Base-by-base conservation (phyloP, 2,888 invertebrate species). In the Fragum fragum region DNA sequence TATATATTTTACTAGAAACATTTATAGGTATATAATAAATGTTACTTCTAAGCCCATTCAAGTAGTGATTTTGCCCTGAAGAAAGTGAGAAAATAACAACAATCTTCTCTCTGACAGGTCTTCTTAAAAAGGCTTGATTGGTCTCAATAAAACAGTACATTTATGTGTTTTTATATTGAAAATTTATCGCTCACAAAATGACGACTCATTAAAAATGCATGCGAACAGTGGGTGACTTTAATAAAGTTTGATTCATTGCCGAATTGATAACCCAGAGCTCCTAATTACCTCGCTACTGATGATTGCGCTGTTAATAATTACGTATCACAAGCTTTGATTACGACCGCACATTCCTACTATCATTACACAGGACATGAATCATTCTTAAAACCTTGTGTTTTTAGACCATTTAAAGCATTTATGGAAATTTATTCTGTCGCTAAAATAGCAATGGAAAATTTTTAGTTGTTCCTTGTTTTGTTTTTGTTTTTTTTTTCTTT, bases 161-260 rank as follows among this genome's bases (percentile, higher is more conserved):
- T 61, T 73, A 73, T 36, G 36, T 73, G 73, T 66, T 83, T 81
- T 83, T 83, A 83, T 83, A 83, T 83, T 57, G 77, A 74, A 72
- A 57, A 74, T 83, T 83, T 83, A 83, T 77, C 74, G 75, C 72
- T 53, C 39, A 59, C 63, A 47, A 80, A 83, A 83, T 74, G 83
- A 77, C 73, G 76, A 77, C 55, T 77, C 83, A 83, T 83, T 79
- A 83, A 83, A 83, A 83, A 79, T 83, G 83, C 77, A 83, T 83
- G 77, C 68, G 32, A 21, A 32, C 77, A 68, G 72, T 77, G 52
- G 83, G 83, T 71, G 73, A 77, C 66, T 52, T 76, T 83, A 83
- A 83, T 83, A 83, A 79, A 76, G 71, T 77, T 79, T 83, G 83
- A 83, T 83, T 79, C 73, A 83, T 59, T 29, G 63, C 71, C 32